Conservation (phyloP, 2,888 invertebrate species). For the Lasioglossum figueresi region DNA sequence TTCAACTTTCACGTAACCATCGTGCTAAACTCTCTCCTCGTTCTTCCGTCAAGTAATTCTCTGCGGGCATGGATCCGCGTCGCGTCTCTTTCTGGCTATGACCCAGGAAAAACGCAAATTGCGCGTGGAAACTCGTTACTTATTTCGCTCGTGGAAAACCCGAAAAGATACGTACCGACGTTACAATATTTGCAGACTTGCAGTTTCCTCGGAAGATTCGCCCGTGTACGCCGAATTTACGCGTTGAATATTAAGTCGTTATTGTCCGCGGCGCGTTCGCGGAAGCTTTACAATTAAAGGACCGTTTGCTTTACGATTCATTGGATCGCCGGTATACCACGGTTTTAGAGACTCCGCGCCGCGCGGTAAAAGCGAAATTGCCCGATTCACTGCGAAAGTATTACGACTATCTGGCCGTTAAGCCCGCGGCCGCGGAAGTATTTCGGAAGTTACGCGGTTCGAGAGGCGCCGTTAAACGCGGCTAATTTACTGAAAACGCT, state of each 20-base stretch:
- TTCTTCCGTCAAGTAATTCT: slow-evolving; percentile 29
- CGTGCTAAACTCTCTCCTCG: slow-evolving; percentile 27
- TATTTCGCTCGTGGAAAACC: background rate
- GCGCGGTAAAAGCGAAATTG: slow-evolving; percentile 23
- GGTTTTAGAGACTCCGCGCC: slow-evolving; percentile 15
- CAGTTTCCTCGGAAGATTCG: background rate
- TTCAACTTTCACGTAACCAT: slow-evolving; percentile 39
- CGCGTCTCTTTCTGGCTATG: background rate
- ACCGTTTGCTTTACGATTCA: slow-evolving; percentile 38
- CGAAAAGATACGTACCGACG: background rate
- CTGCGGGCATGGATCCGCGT: slow-evolving; percentile 5
- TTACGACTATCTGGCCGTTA: slow-evolving; percentile 41
- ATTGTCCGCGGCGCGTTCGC: slow-evolving; percentile 23
- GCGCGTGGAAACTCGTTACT: background rate
- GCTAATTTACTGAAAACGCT: slow-evolving; percentile 18
- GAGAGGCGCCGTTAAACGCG: slow-evolving; percentile 26
- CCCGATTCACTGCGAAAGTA: slow-evolving; percentile 37
- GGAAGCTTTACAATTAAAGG: slow-evolving; percentile 32
- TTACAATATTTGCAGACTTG: background rate
- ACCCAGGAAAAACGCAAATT: background rate
- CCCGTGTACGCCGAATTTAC: slow-evolving; percentile 4
- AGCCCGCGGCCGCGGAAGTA: slow-evolving; percentile 12
- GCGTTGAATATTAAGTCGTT: slow-evolving; percentile 37
- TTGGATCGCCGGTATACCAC: background rate
- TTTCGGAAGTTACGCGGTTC: slow-evolving; percentile 15